Evolutionary conservation across 2,888 invertebrate genomes (phyloP), one percentile per base, ranked within the genome.

Genomic region (Drosophila algonquin): DNA sequence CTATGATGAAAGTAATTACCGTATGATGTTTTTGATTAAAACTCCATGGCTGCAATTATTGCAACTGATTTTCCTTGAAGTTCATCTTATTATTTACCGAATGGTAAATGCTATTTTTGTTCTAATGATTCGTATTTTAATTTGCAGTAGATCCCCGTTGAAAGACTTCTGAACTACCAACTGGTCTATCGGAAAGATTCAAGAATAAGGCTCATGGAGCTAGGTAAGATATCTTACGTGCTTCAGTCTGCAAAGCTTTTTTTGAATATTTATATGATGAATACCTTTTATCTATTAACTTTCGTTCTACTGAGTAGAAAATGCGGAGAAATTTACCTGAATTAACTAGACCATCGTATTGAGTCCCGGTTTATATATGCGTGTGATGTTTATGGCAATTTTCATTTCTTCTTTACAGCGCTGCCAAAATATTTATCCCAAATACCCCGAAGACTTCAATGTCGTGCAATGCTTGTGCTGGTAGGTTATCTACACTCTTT

Each of bases 301-400:
- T 85, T 85, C 87, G 85, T 85, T 85, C 85, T 85, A 84, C 85
- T 80, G 87, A 87, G 87, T 45, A 56, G 62, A 76, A 65, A 75
- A 76, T 85, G 85, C 87, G 87, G 85, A 84, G 61, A 73, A 70
- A 69, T 54, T 27, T 60, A 72, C 52, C 85, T 85, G 87, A 85
- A 56, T 5, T 18, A 45, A 53, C 21, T n/a, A 54, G 56, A 16
- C 10, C 7, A 62, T 18, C 9, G 10, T 9, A n/a, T 18, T 27
- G 10, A 14, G 7, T 35, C 3, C 21, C 21, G 3, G 21, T 21
- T 2, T 27, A 1, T 9, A 4, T 18, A 18, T 18, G 18, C 18
- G 18, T 16, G 14, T 21, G 3, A 32, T 27, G 1, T 54, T 45
- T 18, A 18, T 56, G 10, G n/a, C 24, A 2, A 40, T n/a, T 16